Conservation (phyloP, 2,888 invertebrate genomes). For the Lissonota sp. region DNA sequence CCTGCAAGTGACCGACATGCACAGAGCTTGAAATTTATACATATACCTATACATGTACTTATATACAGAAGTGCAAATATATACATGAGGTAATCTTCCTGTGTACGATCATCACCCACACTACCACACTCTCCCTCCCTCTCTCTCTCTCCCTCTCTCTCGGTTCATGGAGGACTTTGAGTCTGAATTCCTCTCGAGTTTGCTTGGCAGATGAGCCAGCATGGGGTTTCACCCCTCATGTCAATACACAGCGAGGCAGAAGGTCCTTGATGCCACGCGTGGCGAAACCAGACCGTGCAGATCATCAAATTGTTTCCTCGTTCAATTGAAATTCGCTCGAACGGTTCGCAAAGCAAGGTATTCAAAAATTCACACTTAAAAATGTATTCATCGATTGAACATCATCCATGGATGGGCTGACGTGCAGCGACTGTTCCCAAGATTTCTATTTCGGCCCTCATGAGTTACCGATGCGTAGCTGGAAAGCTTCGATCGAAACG, state of each 20-base stretch:
- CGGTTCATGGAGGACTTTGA: slow-evolving; percentile 52
- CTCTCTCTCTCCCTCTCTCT: slow-evolving; percentile 38
- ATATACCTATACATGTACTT: slow-evolving; percentile 12
- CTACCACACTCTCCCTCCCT: slow-evolving; percentile 43
- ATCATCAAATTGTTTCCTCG: slow-evolving; percentile 39
- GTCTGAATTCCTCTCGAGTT: slow-evolving; percentile 55
- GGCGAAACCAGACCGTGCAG: slow-evolving; percentile 33
- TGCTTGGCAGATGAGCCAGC: slow-evolving; percentile 25
- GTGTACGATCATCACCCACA: slow-evolving; percentile 23
- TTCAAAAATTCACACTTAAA: background rate
- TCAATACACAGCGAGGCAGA: background rate
- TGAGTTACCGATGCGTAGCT: no score
- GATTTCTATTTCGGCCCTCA: no score
- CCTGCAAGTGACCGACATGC: no score
- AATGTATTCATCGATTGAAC: background rate
- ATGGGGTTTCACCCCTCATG: background rate
- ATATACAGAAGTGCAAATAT: slow-evolving; percentile 27
- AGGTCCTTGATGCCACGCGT: slow-evolving; percentile 42
- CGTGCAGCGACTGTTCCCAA: no score
- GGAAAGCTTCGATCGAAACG: no score
- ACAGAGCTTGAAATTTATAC: background rate
- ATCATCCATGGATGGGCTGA: no score
- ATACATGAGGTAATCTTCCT: background rate
- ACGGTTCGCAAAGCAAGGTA: background rate
- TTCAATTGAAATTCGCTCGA: slow-evolving; percentile 16